These are phyloP conservation scores for Tigriopus japonicus DNA, from an alignment of 1,140 invertebrate species.

Conservation along the genomic window DNA sequence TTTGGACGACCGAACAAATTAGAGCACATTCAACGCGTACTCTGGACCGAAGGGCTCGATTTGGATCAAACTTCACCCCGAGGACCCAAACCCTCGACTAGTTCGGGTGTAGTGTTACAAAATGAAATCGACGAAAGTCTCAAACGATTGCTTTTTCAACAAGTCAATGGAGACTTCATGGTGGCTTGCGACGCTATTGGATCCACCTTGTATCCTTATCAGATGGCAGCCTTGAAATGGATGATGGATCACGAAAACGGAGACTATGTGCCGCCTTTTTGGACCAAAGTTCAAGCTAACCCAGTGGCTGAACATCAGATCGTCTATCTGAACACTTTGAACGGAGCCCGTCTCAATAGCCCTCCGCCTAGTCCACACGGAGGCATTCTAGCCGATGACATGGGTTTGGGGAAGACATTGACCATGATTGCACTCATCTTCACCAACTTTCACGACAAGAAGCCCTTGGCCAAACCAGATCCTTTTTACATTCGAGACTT, in stretches of 20 bases:
- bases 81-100: no score
- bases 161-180: neutral
- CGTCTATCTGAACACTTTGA: neutral
- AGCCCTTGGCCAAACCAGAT: slow-evolving; percentile 1
- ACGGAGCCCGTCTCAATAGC: neutral
- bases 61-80: no score
- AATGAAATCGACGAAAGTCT: neutral
- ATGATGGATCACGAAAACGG: slow-evolving; percentile 7
- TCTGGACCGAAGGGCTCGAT: no score
- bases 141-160: neutral
- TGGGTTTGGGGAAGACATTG: slow-evolving; percentile 41
- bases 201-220: slow-evolving; percentile 4
- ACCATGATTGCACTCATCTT: slow-evolving; percentile 69
- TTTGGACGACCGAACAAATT: no score
- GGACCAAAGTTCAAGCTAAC: neutral
- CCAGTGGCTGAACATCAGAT: neutral
- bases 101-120: no score
- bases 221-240: slow-evolving; percentile 7
- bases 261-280: neutral
- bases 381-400: slow-evolving; percentile 15
- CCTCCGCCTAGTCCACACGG: slow-evolving; percentile 36
- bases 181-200: neutral
- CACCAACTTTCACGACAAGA: slow-evolving; percentile 15
- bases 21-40: no score
- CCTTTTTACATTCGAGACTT: neutral